A percentile compares a stretch with the other conserved stretches of the same genome.
Conservation (phyloP, 2,888 invertebrate genomes). For the Sesia bembeciformis region DNA sequence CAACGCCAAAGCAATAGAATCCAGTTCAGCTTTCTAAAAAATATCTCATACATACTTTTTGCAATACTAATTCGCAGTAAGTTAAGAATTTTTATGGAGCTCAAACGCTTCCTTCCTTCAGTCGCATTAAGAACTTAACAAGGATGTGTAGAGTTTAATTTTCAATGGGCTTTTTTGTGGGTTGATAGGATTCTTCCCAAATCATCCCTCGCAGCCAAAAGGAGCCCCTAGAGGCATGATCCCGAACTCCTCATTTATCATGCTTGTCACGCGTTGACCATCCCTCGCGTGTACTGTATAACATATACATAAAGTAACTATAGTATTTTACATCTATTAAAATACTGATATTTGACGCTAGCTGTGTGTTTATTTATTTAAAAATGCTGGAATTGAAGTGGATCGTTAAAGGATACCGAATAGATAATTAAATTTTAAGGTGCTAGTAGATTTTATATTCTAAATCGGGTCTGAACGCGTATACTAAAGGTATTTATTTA, state of each 20-base stretch:
- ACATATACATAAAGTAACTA: slow-evolving; percentile 23
- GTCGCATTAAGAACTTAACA: slow-evolving; percentile 21
- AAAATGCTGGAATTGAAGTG: too few species aligned
- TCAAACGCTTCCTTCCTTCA: slow-evolving; percentile 19
- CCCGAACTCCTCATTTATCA: slow-evolving; percentile 68
- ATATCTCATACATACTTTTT: slow-evolving; percentile 46
- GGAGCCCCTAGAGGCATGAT: slow-evolving; percentile 66
- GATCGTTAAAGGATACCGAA: too few species aligned
- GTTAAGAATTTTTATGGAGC: slow-evolving; percentile 48
- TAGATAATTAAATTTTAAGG: too few species aligned
- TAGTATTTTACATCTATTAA: too few species aligned
- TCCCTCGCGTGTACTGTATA: slow-evolving; percentile 59
- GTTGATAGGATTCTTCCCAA: slow-evolving; percentile 42
- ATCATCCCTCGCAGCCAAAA: slow-evolving; percentile 44
- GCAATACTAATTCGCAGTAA: slow-evolving; percentile 55
- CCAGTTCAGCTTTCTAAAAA: slow-evolving; percentile 20
- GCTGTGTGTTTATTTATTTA: too few species aligned
- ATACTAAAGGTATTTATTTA: too few species aligned
- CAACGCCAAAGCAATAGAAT: slow-evolving; percentile 18
- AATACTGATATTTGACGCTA: too few species aligned
- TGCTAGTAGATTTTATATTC: too few species aligned
- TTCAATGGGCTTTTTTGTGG: slow-evolving; percentile 16
- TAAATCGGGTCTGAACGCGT: too few species aligned
- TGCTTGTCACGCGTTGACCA: slow-evolving; percentile 72
- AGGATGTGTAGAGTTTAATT: slow-evolving; percentile 21